These are phyloP conservation scores for Xenopus tropicalis DNA, from an alignment of 2,113 vertebrate species.

Conservation along the genomic window UCB_Xtro_10.0 CM004446.2:21696501-21697000, in stretches of 20 bases:
- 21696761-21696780: no score
- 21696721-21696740: no score
- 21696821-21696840: no score
- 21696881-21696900: no score
- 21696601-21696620: conserved; percentile 87
- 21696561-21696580: conserved; percentile 51
- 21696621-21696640: conserved; percentile 88
- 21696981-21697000: conserved; percentile 98
- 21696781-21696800: no score
- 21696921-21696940: conserved; percentile 82
- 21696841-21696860: no score
- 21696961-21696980: conserved; percentile 95
- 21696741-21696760: no score
- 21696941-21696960: conserved; percentile 84
- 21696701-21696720: not conserved
- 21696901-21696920: conserved; percentile 61
- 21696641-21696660: conserved; percentile 82
- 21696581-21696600: conserved; percentile 80
- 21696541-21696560: no score
- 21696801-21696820: no score
- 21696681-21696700: conserved; percentile 90
- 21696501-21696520: no score
- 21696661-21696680: conserved; percentile 80
- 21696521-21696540: no score
- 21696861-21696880: no score